Conservation (phyloP, 1,140 invertebrate genomes). For the Bombus confusus region DNA sequence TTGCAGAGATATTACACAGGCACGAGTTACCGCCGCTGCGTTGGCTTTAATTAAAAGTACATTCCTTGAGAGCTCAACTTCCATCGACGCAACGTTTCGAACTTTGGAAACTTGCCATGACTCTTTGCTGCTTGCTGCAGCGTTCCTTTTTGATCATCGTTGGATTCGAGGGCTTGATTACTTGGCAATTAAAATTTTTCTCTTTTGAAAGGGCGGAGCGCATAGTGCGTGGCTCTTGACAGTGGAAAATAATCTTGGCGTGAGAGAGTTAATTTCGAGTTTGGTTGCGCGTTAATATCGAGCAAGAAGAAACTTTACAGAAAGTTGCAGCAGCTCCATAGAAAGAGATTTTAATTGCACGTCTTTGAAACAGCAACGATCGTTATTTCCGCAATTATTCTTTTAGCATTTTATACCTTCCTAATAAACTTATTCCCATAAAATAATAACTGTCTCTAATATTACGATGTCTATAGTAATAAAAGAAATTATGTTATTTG, state of each 20-base stretch:
- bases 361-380: not conserved
- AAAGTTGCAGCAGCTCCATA: not conserved
- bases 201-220: not conserved
- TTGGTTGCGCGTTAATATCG: not conserved
- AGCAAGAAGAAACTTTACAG: not conserved
- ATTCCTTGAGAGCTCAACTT: slow-evolving; percentile 9
- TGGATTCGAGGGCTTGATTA: not conserved
- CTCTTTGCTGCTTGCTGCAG: not conserved
- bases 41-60: slow-evolving; percentile 58
- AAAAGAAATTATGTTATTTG: too few species aligned
- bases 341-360: not conserved
- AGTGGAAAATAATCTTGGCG: not conserved
- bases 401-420: too few species aligned
- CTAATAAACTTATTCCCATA: too few species aligned
- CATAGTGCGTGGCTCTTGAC: too few species aligned
- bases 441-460: too few species aligned
- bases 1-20: slow-evolving; percentile 25
- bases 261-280: not conserved
- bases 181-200: slow-evolving; percentile 12
- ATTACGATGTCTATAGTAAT: too few species aligned
- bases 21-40: not conserved
- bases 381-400: not conserved
- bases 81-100: slow-evolving; percentile 11
- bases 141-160: not conserved
- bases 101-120: not conserved